Percentiles rank a stretch among this genome's conserved stretches.
phyloP scores from a whole-genome alignment of 2,888 invertebrate genomes.

The Limnephilus marmoratus region DNA sequence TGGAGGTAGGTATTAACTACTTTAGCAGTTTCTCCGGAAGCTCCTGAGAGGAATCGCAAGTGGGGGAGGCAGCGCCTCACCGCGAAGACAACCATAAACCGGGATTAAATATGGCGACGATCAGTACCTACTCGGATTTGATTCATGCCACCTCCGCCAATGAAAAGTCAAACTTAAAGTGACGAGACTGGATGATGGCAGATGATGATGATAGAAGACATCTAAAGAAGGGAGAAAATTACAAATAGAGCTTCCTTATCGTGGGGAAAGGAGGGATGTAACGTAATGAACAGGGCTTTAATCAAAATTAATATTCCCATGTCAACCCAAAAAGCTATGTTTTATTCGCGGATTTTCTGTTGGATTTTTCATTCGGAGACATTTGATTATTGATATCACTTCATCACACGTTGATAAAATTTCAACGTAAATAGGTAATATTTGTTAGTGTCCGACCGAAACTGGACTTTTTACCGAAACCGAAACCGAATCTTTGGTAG shows the following conservation, averaged over 20 bases:
- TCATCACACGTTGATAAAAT: too few relatives aligned
- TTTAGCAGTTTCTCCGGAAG: background rate
- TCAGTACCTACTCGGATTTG: constrained; percentile 6
- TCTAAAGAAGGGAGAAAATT: background rate
- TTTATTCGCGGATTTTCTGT: too few relatives aligned
- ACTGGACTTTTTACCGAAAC: too few relatives aligned
- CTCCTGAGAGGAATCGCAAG: background rate
- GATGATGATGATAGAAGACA: constrained; percentile 2
- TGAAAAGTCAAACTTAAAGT: constrained; percentile 17
- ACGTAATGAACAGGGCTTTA: background rate
- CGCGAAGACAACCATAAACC: constrained; percentile 2
- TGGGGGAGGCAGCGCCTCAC: background rate
- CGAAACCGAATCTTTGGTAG: too few relatives aligned
- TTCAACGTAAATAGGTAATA: too few relatives aligned
- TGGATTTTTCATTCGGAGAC: too few relatives aligned
- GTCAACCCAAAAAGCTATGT: too few relatives aligned
- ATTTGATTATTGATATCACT: too few relatives aligned
- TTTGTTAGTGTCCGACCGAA: too few relatives aligned
- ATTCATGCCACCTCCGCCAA: constrained; percentile 40
- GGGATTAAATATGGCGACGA: constrained; percentile 30
- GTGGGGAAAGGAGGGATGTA: background rate
- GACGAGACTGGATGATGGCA: background rate
- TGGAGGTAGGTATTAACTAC: background rate
- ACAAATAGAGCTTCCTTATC: constrained; percentile 2
- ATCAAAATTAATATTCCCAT: background rate